Conservation (phyloP, 2,888 invertebrate species). For the Elmis aenea region DNA sequence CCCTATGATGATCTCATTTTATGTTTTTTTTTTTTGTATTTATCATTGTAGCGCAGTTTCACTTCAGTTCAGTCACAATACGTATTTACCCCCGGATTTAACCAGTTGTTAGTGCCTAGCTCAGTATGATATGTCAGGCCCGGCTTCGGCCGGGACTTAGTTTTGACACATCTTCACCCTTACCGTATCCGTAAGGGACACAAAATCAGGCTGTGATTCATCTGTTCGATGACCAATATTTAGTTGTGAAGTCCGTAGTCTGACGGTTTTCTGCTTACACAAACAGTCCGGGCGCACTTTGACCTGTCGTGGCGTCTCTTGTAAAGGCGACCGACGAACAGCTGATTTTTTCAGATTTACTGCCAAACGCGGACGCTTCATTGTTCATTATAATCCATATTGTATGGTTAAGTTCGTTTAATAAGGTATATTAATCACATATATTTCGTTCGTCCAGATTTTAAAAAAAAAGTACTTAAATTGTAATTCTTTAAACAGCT, state of each 20-base stretch:
- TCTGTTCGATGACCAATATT: constrained; percentile 49
- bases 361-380: constrained; percentile 22
- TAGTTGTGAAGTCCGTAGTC: constrained; percentile 42
- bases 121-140: constrained; percentile 31
- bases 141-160: constrained; percentile 29
- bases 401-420: too few species aligned
- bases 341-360: constrained; percentile 30
- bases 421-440: constrained; percentile 15
- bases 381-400: constrained; percentile 13
- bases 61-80: constrained; percentile 28
- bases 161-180: constrained; percentile 31
- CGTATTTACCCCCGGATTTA: constrained; percentile 36
- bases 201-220: constrained; percentile 53
- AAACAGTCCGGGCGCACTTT: constrained; percentile 35
- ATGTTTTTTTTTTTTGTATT: constrained; percentile 41
- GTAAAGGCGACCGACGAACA: constrained; percentile 25
- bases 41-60: constrained; percentile 39
- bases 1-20: constrained; percentile 45
- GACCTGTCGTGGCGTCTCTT: constrained; percentile 23
- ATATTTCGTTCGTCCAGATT: constrained; percentile 39
- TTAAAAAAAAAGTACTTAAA: constrained; percentile 35
- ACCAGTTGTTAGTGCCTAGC: constrained; percentile 49
- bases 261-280: constrained; percentile 35
- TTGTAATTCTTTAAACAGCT: constrained; percentile 30
- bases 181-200: constrained; percentile 37